Percentiles rank a stretch among this genome's conserved stretches.
These are phyloP conservation scores for Norana najaformis DNA, from an alignment of 2,888 invertebrate genomes.

Conservation along the genomic window DNA sequence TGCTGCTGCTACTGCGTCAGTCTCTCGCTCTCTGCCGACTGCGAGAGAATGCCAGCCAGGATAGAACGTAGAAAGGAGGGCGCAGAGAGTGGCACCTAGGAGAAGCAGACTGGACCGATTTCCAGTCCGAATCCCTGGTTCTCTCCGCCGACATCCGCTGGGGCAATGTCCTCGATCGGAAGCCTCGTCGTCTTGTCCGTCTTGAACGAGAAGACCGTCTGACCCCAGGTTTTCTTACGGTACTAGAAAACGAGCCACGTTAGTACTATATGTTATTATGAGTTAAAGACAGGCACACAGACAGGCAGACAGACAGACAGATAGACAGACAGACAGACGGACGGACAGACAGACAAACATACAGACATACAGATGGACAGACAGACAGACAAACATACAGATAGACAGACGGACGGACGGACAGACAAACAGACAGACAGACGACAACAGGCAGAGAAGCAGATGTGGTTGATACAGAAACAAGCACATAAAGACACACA, in stretches of 20 bases:
- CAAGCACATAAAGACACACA: background rate
- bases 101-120: conserved; percentile 83
- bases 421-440: no score
- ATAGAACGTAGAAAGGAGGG: background rate
- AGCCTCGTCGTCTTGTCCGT: conserved; percentile 80
- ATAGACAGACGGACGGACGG: background rate
- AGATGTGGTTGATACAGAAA: no score
- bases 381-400: background rate
- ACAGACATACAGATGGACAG: background rate
- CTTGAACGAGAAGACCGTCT: conserved; percentile 75
- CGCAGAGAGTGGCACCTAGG: conserved; percentile 34
- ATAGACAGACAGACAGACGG: no score
- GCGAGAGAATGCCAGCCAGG: background rate
- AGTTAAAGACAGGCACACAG: no score
- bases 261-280: no score
- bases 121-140: conserved; percentile 82
- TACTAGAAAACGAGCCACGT: background rate
- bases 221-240: conserved; percentile 69
- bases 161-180: conserved; percentile 79
- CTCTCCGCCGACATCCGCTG: conserved; percentile 76
- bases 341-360: background rate
- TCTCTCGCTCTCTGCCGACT: background rate
- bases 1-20: background rate
- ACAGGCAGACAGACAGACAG: no score
- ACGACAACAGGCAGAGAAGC: no score